Conservation (phyloP, 2,888 invertebrate genomes). For the Platycnemis pennipes region DNA sequence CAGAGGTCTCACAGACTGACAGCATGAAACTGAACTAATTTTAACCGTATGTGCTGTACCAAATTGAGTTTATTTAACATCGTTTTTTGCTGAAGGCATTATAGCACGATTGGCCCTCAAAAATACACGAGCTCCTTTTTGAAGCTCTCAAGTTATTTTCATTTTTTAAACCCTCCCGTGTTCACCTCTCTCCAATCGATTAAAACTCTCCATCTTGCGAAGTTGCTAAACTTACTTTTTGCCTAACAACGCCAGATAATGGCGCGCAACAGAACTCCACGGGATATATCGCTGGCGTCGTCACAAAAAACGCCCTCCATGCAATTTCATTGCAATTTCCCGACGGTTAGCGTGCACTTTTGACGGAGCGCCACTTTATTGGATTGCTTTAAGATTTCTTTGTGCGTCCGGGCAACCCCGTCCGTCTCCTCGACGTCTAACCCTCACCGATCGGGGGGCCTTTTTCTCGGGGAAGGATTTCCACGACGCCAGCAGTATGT, state of each 20-base stretch:
- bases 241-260: not conserved
- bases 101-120: too few species aligned
- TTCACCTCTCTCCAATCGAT: not conserved
- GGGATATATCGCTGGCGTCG: not conserved
- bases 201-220: not conserved
- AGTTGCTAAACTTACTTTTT: not conserved
- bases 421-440: constrained; percentile 9
- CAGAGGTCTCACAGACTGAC: too few species aligned
- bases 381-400: constrained; percentile 33
- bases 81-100: too few species aligned
- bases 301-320: not conserved
- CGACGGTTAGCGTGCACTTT: constrained; percentile 8
- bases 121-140: not conserved
- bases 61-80: too few species aligned
- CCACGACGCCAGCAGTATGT: constrained; percentile 15
- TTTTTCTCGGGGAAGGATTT: constrained; percentile 8
- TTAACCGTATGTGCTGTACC: too few species aligned
- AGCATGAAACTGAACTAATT: too few species aligned
- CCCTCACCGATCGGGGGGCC: not conserved
- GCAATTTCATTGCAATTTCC: constrained; percentile 32
- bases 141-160: not conserved
- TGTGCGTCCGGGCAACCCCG: not conserved
- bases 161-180: not conserved
- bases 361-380: constrained; percentile 14
- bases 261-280: not conserved